phyloP scores from a whole-genome alignment of 1,140 invertebrate species.

The Oncopeltus fasciatus region DNA sequence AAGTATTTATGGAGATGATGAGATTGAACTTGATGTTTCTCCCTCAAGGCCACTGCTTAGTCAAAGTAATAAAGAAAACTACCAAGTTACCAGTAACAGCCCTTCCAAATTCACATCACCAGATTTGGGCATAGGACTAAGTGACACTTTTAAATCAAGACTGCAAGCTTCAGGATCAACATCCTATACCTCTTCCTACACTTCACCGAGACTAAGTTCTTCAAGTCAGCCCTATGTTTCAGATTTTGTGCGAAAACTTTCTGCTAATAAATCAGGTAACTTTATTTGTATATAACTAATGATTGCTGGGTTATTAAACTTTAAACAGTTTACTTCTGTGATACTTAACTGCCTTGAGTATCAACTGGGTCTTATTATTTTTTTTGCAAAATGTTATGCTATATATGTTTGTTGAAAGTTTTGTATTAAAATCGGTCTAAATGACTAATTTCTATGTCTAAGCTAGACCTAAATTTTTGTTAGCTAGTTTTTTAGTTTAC shows the following conservation, averaged over 20 bases:
- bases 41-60: neutral
- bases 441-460: no score
- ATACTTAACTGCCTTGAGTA: no score
- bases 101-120: neutral
- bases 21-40: neutral
- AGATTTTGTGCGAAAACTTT: conserved; percentile 19
- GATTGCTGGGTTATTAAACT: no score
- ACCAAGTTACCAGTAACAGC: conserved; percentile 1
- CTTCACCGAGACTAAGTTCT: conserved; percentile 1
- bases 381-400: no score
- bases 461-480: no score
- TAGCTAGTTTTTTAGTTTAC: no score
- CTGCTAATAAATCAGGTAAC: conserved; percentile 6
- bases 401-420: no score
- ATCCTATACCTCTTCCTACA: neutral
- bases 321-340: no score
- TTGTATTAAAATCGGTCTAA: no score
- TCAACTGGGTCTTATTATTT: no score
- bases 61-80: neutral
- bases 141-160: conserved; percentile 1
- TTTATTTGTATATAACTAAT: no score
- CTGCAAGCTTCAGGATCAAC: neutral
- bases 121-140: neutral
- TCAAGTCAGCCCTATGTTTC: conserved; percentile 18
- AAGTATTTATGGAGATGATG: neutral